phyloP scores from a whole-genome alignment of 2,113 vertebrate genomes.

The Gnathonemus longibarbis region DNA sequence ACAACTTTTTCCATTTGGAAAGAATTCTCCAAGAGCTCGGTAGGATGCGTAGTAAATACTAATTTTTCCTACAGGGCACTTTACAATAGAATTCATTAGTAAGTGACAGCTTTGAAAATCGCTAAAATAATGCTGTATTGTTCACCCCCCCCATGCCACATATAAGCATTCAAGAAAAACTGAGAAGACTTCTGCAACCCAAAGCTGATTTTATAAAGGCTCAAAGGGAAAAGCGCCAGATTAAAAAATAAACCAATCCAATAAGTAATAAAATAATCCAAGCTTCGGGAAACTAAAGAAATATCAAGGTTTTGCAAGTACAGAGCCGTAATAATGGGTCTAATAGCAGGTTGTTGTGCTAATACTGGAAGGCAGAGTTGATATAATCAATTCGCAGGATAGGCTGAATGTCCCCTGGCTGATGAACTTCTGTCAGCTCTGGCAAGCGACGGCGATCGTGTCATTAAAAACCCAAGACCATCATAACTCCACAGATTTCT shows the following conservation, averaged over 20 bases:
- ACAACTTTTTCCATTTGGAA: neutral
- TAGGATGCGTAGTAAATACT: neutral
- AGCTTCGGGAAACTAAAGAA: conserved; percentile 45
- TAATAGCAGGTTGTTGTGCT: conserved; percentile 27
- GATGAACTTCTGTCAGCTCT: neutral
- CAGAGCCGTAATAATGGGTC: neutral
- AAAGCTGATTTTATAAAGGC: neutral
- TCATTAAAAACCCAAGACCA: neutral
- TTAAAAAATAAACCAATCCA: conserved; percentile 37
- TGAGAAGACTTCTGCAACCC: neutral
- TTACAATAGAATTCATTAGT: conserved; percentile 3
- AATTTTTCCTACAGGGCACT: neutral
- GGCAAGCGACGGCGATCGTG: neutral
- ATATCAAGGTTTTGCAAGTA: conserved; percentile 36
- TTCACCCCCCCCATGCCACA: neutral
- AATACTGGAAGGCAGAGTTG: conserved; percentile 32
- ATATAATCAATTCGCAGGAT: neutral
- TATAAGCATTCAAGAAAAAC: neutral
- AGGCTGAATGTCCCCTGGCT: neutral
- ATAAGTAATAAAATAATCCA: conserved; percentile 23
- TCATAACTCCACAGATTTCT: neutral
- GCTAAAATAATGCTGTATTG: neutral
- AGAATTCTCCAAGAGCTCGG: neutral
- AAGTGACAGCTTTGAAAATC: neutral
- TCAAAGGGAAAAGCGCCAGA: conserved; percentile 19